Evolutionary conservation across 37 sponge, comb jelly and placozoan species (phyloP).

Genomic region (Theonella swinhoei): DNA sequence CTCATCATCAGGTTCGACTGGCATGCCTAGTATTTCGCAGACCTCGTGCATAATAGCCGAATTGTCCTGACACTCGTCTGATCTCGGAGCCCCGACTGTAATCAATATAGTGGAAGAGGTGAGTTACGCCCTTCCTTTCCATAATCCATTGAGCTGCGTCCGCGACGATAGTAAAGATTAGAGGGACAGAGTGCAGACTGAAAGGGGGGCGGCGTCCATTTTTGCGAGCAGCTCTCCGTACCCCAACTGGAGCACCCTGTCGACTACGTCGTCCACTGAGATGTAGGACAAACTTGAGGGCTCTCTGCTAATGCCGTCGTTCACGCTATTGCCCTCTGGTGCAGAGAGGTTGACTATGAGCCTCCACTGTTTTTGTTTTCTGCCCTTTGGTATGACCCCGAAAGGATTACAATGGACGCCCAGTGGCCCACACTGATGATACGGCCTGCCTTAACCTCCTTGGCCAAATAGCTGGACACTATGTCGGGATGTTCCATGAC

Average conservation of each 20-base stretch:
- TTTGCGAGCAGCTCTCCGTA: constrained; percentile 8
- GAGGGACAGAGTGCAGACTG: constrained; percentile 1
- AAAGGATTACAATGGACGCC: background rate
- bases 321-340: constrained; percentile 15
- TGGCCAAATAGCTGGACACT: background rate
- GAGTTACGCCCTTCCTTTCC: no score
- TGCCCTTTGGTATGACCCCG: constrained; percentile 21
- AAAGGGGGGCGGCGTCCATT: constrained; percentile 13
- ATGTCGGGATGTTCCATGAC: background rate
- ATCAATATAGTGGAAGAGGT: no score
- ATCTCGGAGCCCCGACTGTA: no score
- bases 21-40: background rate
- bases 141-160: no score
- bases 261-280: background rate
- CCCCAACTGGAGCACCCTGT: background rate
- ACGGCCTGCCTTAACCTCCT: background rate
- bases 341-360: constrained; percentile 9
- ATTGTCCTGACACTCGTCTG: no score
- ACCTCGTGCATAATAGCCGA: background rate
- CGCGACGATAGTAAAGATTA: constrained; percentile 3
- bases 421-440: background rate
- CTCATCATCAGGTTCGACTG: constrained; percentile 20
- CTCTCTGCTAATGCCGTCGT: constrained; percentile 5
- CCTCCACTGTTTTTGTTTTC: background rate
- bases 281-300: background rate